phyloP scores from a whole-genome alignment of 1,140 invertebrate species.

The Drosophila gunungcola region DNA sequence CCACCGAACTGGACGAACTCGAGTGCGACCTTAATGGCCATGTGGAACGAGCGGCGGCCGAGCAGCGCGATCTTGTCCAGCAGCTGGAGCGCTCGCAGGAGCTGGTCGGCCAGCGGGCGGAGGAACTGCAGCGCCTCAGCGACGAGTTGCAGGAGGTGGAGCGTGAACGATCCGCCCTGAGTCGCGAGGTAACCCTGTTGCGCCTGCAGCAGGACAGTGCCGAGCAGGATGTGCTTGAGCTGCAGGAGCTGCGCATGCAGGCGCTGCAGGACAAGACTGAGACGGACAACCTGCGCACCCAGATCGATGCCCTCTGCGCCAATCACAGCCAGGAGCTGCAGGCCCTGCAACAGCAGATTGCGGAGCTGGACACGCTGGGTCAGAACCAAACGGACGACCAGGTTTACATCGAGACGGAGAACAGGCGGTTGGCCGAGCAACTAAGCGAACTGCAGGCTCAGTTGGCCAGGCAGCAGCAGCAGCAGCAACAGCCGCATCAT shows the following conservation, averaged over 20 bases:
- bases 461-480: conserved; percentile 47
- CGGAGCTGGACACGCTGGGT: conserved; percentile 76
- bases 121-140: conserved; percentile 85
- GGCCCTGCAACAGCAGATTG: conserved; percentile 70
- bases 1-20: conserved; percentile 87
- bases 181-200: conserved; percentile 69
- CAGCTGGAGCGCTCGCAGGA: conserved; percentile 85
- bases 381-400: conserved; percentile 84
- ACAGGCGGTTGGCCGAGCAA: conserved; percentile 74
- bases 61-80: conserved; percentile 85
- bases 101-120: conserved; percentile 85
- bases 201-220: conserved; percentile 80
- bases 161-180: conserved; percentile 56
- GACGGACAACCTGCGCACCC: conserved; percentile 76
- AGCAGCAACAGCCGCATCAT: conserved; percentile 10
- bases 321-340: conserved; percentile 78
- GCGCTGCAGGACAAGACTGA: conserved; percentile 80
- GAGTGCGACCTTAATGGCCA: conserved; percentile 88
- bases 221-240: conserved; percentile 75
- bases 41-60: conserved; percentile 86
- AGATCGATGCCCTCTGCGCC: conserved; percentile 70
- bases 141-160: conserved; percentile 80
- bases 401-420: conserved; percentile 82
- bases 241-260: conserved; percentile 83
- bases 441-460: conserved; percentile 71